These are phyloP conservation scores for Helicolenus hilgendorfi DNA, from an alignment of 2,797 vertebrate genomes.

Conservation along the genomic window DNA sequence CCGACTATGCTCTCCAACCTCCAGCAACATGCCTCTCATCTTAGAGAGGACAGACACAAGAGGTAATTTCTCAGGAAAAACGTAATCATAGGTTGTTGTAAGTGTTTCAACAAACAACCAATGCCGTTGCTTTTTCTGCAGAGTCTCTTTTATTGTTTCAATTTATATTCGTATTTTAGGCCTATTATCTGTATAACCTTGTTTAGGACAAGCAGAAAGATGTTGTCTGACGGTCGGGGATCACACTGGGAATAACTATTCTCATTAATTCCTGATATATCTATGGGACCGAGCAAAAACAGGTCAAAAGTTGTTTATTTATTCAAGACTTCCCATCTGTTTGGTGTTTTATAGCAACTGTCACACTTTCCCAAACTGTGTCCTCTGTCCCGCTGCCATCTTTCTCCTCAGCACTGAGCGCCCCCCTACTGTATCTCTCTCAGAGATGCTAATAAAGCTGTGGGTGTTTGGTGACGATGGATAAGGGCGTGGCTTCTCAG, in stretches of 20 bases:
- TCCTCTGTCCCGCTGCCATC: constrained; percentile 31
- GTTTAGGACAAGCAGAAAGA: neutral
- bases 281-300: neutral
- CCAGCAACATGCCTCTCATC: neutral
- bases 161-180: neutral
- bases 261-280: neutral
- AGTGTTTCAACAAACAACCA: neutral
- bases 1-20: neutral
- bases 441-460: neutral
- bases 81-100: neutral
- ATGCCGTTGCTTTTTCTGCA: neutral
- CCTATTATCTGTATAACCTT: neutral
- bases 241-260: neutral
- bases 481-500: constrained; percentile 19
- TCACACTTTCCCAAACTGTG: constrained; percentile 26
- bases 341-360: constrained; percentile 27
- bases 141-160: neutral
- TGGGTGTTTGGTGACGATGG: neutral
- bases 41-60: neutral
- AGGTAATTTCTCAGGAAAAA: neutral
- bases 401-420: neutral
- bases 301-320: constrained; percentile 53
- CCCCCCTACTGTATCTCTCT: neutral
- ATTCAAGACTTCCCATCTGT: constrained; percentile 66
- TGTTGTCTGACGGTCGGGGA: neutral